Conservation (phyloP, 1,140 invertebrate species). For the Platorchestia sp. region DNA sequence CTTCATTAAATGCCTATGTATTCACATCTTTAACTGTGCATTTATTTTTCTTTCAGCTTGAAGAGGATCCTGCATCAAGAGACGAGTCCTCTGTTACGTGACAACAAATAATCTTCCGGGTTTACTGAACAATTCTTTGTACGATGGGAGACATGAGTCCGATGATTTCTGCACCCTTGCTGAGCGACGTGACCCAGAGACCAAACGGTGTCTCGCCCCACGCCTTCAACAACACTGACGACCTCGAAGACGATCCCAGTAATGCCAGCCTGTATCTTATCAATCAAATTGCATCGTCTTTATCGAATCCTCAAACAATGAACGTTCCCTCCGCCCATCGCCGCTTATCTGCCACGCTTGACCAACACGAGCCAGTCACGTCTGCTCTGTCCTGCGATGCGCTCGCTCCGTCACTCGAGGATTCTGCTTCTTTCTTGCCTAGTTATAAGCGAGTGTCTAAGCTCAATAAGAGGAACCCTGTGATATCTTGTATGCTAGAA, state of each 20-base stretch:
- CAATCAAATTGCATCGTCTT: slow-evolving; percentile 42
- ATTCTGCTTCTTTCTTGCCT: background rate
- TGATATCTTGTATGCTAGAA: slow-evolving; percentile 51
- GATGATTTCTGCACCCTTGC: background rate
- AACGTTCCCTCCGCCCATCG: background rate
- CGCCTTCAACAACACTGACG: slow-evolving; percentile 12
- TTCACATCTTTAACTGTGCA: background rate
- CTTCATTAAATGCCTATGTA: background rate
- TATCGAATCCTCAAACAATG: slow-evolving; percentile 37
- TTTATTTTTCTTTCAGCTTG: slow-evolving; percentile 22
- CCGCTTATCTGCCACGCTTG: background rate
- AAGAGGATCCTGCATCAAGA: slow-evolving; percentile 37
- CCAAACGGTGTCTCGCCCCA: slow-evolving; percentile 17
- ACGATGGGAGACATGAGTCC: slow-evolving; percentile 38
- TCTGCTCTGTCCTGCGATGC: background rate
- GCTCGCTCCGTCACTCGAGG: background rate
- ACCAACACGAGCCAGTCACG: background rate
- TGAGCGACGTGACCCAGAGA: background rate
- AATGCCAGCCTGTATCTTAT: slow-evolving; percentile 30
- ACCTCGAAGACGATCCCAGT: background rate
- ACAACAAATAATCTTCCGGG: slow-evolving; percentile 21
- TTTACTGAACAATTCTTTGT: background rate
- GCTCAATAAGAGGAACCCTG: slow-evolving; percentile 42
- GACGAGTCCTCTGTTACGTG: background rate
- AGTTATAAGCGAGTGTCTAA: slow-evolving; percentile 48